Evolutionary conservation across 1,140 invertebrate genomes (phyloP), one percentile per base, ranked within the genome.

Genomic region (Penaeus vannamei): DNA sequence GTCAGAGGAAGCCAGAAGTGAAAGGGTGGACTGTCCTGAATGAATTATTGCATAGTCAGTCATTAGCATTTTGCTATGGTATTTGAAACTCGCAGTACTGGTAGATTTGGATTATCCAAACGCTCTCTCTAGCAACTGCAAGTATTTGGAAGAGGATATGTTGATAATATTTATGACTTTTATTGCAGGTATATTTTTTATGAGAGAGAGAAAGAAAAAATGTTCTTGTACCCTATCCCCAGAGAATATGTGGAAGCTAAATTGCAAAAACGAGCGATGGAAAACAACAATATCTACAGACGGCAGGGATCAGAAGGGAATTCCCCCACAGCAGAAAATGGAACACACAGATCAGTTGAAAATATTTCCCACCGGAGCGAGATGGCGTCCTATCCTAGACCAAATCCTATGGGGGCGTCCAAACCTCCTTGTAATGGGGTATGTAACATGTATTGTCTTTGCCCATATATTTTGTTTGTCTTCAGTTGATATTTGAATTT

Each of bases 241-340:
- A 95, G 96, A 93, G 96, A 97, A 94, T 97, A 97, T 93, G 97
- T 97, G 94, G 97, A 97, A 94, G 96, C 97, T 69, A 93, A 97
- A 92, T 95, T 96, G 93, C 96, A 96, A 92, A 96, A 97, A 93
- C 94, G 97, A 90, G 96, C 95, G 46, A 95, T 96, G 93, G 96
- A 97, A 92, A 94, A 94, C 72, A 93, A 93, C 61, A 94, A 94
- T 83, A 95, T 97, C 69, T 97, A 97, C 92, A 91, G 92, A 60
- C 88, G 91, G n/a, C 89, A 90, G 29, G 82, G 82, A 32, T 69
- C 90, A 20, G 90, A 90, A 36, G 87, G 83, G 32, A 84, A 84
- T 81, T 82, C 76, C 32, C 61, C 62, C 26, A 23, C n/a, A 22
- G 20, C 79, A 22, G 86, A 88, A 62, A 83, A 88, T n/a, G 87